Evolutionary conservation across 2,888 invertebrate species (phyloP).

Genomic region (Hydrotaea cyrtoneurina): DNA sequence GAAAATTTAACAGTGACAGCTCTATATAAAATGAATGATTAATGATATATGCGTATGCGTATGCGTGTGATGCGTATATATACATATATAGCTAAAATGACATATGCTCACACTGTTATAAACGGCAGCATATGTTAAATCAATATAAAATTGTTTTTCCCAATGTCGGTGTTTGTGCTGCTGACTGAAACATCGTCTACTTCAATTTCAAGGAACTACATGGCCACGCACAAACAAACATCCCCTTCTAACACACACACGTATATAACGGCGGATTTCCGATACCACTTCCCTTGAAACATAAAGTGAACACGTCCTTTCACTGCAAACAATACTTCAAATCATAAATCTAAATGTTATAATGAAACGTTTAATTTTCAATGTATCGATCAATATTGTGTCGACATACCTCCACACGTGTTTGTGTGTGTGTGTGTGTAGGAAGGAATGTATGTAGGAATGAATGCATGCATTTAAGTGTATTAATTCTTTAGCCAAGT

Average conservation of each 20-base stretch:
- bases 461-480: no score
- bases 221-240: neutral
- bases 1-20: neutral
- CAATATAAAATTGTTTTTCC: neutral
- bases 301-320: neutral
- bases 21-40: constrained; percentile 5
- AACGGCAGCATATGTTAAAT: constrained; percentile 9
- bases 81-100: neutral
- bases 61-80: neutral
- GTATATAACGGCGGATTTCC: neutral
- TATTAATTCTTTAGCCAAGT: no score
- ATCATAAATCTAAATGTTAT: constrained; percentile 13
- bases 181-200: neutral
- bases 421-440: no score
- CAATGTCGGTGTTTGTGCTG: neutral
- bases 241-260: neutral
- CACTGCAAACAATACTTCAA: constrained; percentile 5
- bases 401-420: neutral
- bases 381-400: constrained; percentile 24
- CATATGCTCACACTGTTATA: neutral
- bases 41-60: neutral
- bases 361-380: constrained; percentile 27
- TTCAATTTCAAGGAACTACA: neutral
- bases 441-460: no score
- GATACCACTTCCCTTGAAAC: neutral